Base-by-base conservation (phyloP, 2,797 vertebrate genomes). In the Gephyroberyx darwinii region DNA sequence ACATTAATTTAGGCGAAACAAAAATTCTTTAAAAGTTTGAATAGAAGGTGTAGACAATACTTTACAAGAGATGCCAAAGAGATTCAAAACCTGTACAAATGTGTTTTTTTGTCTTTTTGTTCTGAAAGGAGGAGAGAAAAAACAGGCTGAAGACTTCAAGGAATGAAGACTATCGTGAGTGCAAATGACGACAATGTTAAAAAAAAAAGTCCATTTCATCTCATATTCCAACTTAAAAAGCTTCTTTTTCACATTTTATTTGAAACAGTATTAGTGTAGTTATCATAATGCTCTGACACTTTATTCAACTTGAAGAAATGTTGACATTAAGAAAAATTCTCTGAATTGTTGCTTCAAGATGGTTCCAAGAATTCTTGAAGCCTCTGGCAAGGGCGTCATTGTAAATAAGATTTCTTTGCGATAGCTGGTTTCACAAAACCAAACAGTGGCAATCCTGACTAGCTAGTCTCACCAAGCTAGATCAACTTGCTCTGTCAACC, bases 111-210 rank as follows among this genome's bases (percentile, higher is more conserved):
- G 26, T 14, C 45, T 31, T 76, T 65, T 52, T 45, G 4, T 78
- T 64, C 78, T 0, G 17, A 71, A 67, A 99, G 94, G 96, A 98
- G 93, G 95, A 97, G 89, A 96, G 90, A 90, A 95, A 93, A 77
- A 96, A 95, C 87, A 95, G 93, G 84, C 87, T 96, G 78, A 94
- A 86, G 66, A 92, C 96, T 88, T 92, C 88, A 71, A 94, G 93
- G 87, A 90, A 92, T 79, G 92, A 87, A 47, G 94, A 95, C 67
- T 91, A 96, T 85, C 92, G 98, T 98, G 90, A 95, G 95, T 93
- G 83, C 2, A 52, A 5, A 61, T 50, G 5, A 39, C 55, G 7
- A 20, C 1, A 48, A 1, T 55, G 20, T 53, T 26, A 53, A 26
- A 45, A 63, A 1, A 8, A 41, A 12, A 39, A 20, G 8, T 47